Evolutionary conservation across 2,113 vertebrate genomes (phyloP).

Genomic region (Charadrius vociferus): DNA sequence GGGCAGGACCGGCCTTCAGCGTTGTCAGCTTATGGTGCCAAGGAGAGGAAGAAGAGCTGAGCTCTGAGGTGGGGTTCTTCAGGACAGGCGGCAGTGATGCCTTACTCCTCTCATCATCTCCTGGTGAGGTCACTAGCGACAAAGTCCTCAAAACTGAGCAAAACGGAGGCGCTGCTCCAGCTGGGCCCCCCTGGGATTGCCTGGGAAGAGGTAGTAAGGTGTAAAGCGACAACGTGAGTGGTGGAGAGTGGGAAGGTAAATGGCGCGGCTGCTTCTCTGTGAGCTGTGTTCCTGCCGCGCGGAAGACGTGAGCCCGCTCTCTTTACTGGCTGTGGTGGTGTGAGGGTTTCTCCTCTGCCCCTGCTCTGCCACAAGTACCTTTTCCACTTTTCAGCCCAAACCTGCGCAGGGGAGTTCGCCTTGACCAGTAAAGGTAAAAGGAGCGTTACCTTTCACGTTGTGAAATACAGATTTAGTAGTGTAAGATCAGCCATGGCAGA

Average conservation of each 20-base stretch:
- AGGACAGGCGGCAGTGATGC: accelerated
- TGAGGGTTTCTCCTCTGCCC: not conserved
- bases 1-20: not conserved
- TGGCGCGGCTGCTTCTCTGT: not conserved
- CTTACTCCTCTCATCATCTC: not conserved
- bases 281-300: not conserved
- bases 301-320: accelerated
- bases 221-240: accelerated
- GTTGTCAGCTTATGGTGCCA: accelerated
- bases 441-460: too few species aligned
- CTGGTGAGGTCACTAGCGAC: not conserved
- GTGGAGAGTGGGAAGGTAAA: not conserved
- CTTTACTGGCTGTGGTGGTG: not conserved
- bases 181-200: accelerated
- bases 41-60: not conserved
- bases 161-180: not conserved
- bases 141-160: not conserved
- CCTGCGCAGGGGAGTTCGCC: accelerated
- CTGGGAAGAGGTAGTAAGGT: accelerated
- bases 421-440: too few species aligned
- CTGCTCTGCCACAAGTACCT: not conserved
- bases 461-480: not conserved
- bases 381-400: not conserved
- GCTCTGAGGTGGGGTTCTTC: not conserved
- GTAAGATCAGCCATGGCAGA: not conserved